phyloP scores from a whole-genome alignment of 2,113 vertebrate genomes.

The Lepus americanus region DNA sequence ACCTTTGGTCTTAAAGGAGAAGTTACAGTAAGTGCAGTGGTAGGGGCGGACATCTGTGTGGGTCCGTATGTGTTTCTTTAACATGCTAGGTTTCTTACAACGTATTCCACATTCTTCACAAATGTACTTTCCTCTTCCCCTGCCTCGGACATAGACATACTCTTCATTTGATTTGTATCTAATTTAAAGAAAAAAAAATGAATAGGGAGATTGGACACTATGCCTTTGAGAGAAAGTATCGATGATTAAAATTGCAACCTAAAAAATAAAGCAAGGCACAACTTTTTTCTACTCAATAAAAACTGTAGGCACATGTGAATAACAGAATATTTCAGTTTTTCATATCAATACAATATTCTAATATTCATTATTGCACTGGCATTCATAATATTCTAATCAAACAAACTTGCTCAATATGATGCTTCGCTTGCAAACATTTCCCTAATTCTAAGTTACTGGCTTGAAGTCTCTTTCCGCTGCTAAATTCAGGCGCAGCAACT shows the following conservation, averaged over 20 bases:
- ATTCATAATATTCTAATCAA: conserved; percentile 31
- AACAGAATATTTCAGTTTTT: conserved; percentile 57
- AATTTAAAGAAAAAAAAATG: conserved; percentile 70
- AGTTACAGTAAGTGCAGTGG: conserved; percentile 98
- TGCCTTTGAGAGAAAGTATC: conserved; percentile 61
- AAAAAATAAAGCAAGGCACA: conserved; percentile 60
- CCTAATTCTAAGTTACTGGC: background rate
- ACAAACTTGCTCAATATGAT: background rate
- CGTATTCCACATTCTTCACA: conserved; percentile 99
- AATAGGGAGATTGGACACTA: conserved; percentile 53
- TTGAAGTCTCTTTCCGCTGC: background rate
- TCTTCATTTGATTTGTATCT: conserved; percentile 99
- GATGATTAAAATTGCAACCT: conserved; percentile 65
- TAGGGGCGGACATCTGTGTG: conserved; percentile 98
- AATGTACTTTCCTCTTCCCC: conserved; percentile 98
- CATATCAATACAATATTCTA: conserved; percentile 4
- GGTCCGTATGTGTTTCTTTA: conserved; percentile 99
- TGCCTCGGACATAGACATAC: conserved; percentile 97
- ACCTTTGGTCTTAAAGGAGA: conserved; percentile 99
- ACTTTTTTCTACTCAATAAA: conserved; percentile 29
- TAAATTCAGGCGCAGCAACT: conserved; percentile 58
- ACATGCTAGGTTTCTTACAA: conserved; percentile 99
- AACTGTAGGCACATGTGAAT: conserved; percentile 24
- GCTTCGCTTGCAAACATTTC: conserved; percentile 47
- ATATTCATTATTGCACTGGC: background rate